These are phyloP conservation scores for Sminthurinus signatus DNA, from an alignment of 1,140 invertebrate species.

Conservation along the genomic window DNA sequence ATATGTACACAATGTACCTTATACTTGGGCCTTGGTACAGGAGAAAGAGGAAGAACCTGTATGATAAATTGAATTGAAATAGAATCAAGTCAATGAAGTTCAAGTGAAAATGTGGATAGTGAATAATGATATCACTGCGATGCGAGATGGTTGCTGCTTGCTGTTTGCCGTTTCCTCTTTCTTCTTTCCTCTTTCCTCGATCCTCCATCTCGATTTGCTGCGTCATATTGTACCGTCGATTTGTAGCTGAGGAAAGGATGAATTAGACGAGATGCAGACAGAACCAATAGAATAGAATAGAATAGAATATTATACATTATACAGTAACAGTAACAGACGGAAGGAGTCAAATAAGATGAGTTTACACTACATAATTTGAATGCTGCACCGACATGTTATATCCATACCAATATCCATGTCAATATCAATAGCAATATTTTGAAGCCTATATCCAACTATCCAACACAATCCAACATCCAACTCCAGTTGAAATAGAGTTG, in stretches of 20 bases:
- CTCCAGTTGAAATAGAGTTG: too few relatives aligned
- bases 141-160: too few relatives aligned
- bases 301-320: background rate
- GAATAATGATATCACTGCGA: conserved; percentile 35
- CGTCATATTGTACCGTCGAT: conserved; percentile 23
- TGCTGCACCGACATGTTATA: too few relatives aligned
- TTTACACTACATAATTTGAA: too few relatives aligned
- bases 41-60: too few relatives aligned
- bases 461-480: too few relatives aligned
- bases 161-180: too few relatives aligned
- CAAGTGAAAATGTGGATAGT: conserved; percentile 31
- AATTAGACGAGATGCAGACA: conserved; percentile 19
- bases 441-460: too few relatives aligned
- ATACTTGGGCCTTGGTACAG: too few relatives aligned
- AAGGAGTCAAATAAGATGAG: conserved; percentile 33
- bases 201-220: conserved; percentile 18
- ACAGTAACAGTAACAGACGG: conserved; percentile 5
- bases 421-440: too few relatives aligned
- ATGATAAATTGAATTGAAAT: conserved; percentile 35
- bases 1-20: too few relatives aligned
- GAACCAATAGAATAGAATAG: background rate
- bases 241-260: conserved; percentile 21
- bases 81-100: conserved; percentile 33
- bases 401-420: too few relatives aligned
- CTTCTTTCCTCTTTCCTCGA: background rate